Percentiles rank a stretch among this genome's conserved stretches.
These are phyloP conservation scores for Platycercus adscitus DNA, from an alignment of 2,113 vertebrate genomes.

Conservation along the genomic window DNA sequence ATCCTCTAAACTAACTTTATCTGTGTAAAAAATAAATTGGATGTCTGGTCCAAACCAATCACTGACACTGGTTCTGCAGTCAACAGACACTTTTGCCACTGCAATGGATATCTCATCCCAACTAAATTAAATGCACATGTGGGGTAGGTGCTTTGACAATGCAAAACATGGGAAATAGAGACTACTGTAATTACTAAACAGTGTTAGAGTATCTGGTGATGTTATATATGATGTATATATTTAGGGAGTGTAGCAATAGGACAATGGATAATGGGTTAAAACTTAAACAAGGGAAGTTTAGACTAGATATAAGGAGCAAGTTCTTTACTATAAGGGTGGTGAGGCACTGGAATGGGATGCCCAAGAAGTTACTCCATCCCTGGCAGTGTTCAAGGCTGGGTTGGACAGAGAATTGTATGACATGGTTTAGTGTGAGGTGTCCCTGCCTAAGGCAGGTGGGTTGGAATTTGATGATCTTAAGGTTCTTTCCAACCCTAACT, in stretches of 20 bases:
- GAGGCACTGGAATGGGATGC: neutral
- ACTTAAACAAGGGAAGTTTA: neutral
- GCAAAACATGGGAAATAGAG: neutral
- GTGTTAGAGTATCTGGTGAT: neutral
- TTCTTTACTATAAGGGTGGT: neutral
- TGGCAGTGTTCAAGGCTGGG: neutral
- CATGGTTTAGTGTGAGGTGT: neutral
- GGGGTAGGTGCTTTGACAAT: neutral
- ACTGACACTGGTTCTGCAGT: neutral
- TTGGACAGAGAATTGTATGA: neutral
- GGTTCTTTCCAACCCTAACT: neutral
- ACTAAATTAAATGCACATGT: neutral
- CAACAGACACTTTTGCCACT: neutral
- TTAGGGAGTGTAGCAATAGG: neutral
- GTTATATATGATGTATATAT: neutral
- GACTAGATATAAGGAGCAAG: neutral
- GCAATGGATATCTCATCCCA: neutral
- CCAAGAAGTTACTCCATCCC: neutral
- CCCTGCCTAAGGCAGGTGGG: neutral
- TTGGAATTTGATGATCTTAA: neutral
- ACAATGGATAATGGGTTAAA: neutral
- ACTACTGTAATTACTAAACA: neutral
- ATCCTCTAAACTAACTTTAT: neutral
- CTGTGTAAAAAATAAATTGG: neutral
- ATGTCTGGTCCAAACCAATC: neutral